Evolutionary conservation across 2,797 vertebrate genomes (phyloP).

Genomic region (Phoxinus dragarum): DNA sequence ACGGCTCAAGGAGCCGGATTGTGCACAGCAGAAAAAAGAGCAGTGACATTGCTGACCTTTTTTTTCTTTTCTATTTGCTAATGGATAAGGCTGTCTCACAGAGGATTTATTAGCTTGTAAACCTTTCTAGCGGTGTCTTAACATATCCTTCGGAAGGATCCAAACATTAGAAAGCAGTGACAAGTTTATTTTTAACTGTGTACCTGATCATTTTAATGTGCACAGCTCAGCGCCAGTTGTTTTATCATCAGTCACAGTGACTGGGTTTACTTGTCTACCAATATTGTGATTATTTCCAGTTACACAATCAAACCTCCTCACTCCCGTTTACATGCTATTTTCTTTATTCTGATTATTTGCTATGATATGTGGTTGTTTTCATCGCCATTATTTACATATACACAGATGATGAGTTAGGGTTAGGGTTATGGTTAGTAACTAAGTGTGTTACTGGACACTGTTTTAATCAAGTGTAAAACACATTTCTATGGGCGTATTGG

Average conservation of each 20-base stretch:
- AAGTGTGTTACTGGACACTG: neutral
- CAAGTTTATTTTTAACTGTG: neutral
- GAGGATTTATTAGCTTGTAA: conserved; percentile 52
- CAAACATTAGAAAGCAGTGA: neutral
- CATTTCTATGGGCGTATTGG: neutral
- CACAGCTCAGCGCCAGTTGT: neutral
- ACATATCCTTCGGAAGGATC: neutral
- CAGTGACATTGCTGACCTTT: conserved; percentile 64
- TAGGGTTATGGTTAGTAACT: too few species aligned
- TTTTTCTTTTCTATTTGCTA: neutral
- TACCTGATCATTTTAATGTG: neutral
- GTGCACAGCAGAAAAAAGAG: conserved; percentile 68
- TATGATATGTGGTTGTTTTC: neutral
- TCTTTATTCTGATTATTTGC: neutral
- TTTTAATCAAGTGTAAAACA: neutral
- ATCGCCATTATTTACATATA: neutral
- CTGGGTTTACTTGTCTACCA: neutral
- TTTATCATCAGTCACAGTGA: neutral
- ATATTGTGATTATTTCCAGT: neutral
- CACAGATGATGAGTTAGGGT: neutral
- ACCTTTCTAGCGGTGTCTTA: neutral
- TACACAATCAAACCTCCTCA: neutral
- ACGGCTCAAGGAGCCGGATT: conserved; percentile 78
- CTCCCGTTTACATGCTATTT: neutral
- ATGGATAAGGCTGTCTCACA: conserved; percentile 57